These are phyloP conservation scores for Candidula unifasciata DNA, from an alignment of 2,888 invertebrate species.

Conservation along the genomic window DNA sequence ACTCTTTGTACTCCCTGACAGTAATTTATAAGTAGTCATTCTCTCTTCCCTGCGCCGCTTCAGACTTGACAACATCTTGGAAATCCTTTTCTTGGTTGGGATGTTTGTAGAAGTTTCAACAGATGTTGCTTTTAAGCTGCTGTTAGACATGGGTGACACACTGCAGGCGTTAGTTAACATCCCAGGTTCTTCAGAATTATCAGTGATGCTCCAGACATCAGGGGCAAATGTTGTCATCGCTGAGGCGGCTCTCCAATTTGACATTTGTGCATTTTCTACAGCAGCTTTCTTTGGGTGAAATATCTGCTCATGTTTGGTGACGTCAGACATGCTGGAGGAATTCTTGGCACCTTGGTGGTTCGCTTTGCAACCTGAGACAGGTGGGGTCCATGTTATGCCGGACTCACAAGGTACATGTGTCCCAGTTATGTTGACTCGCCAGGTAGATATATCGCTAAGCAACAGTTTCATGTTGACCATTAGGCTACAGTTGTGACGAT, in stretches of 20 bases:
- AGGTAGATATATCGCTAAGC: conserved; percentile 69
- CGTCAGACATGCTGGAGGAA: background rate
- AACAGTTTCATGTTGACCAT: conserved; percentile 72
- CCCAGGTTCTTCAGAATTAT: background rate
- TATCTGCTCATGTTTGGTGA: background rate
- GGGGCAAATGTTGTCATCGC: background rate
- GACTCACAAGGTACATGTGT: conserved; percentile 65
- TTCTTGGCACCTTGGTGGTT: background rate
- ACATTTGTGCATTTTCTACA: background rate
- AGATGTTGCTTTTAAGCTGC: background rate
- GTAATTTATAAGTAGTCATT: conserved; percentile 7
- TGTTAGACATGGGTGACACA: background rate
- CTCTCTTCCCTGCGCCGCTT: conserved; percentile 57
- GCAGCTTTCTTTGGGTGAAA: background rate
- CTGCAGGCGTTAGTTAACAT: background rate
- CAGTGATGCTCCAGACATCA: background rate
- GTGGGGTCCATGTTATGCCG: conserved; percentile 62
- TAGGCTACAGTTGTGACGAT: conserved; percentile 72
- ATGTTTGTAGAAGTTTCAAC: conserved; percentile 27
- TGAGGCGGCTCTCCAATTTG: background rate
- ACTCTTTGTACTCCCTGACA: background rate
- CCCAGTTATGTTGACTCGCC: conserved; percentile 72
- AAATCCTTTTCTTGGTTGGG: conserved; percentile 62
- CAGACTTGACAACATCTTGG: conserved; percentile 63
- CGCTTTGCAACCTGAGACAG: conserved; percentile 37